These are phyloP conservation scores for Agrilus planipennis DNA, from an alignment of 1,140 invertebrate genomes.

Conservation along the genomic window DNA sequence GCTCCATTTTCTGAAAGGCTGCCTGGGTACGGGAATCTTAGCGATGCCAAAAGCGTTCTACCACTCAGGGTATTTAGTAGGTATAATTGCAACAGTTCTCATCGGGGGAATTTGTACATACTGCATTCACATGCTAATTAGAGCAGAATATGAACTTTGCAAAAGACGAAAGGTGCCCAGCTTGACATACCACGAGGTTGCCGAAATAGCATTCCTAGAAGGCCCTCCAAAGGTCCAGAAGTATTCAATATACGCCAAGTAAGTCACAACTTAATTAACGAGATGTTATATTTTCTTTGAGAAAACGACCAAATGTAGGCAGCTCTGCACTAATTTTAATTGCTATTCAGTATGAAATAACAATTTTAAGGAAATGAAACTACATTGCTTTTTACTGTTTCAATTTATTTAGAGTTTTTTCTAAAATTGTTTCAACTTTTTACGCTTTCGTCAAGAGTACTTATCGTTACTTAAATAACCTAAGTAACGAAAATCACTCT, in stretches of 20 bases:
- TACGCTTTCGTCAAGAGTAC: no score
- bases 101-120: slow-evolving; percentile 67
- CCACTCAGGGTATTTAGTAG: slow-evolving; percentile 60
- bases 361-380: background rate
- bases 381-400: no score
- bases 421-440: no score
- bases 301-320: no score
- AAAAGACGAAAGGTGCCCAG: slow-evolving; percentile 52
- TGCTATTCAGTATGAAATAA: no score
- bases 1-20: slow-evolving; percentile 72
- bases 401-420: no score
- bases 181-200: slow-evolving; percentile 57
- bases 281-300: no score
- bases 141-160: slow-evolving; percentile 55
- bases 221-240: slow-evolving; percentile 49
- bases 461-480: no score
- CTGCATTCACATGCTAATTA: slow-evolving; percentile 64
- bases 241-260: slow-evolving; percentile 48
- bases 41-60: slow-evolving; percentile 79
- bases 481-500: no score
- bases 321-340: no score
- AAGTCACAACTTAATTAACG: no score
- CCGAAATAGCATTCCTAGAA: slow-evolving; percentile 53
- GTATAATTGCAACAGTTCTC: slow-evolving; percentile 51
- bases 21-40: slow-evolving; percentile 79